Evolutionary conservation across 53 echinoderm and acorn worm species (phyloP), one percentile per base, ranked within the genome.

Genomic region (Actinopyga echinites): DNA sequence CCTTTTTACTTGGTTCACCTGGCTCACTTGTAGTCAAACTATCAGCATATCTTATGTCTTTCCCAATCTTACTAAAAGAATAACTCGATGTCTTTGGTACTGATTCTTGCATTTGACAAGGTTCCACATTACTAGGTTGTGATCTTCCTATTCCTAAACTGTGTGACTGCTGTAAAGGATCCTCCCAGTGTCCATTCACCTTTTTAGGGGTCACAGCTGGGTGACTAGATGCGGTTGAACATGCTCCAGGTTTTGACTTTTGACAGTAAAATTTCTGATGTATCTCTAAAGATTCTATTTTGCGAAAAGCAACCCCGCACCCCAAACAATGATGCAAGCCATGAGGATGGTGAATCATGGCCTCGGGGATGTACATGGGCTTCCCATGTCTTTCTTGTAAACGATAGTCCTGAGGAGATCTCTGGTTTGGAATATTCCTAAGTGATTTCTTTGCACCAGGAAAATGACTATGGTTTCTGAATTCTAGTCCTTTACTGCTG

Each of bases 201-300:
- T 49, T 49, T 17, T 49, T 49, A 17, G 13, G 49, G 17, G 49
- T 49, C 49, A 49, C 49, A 49, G 49, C 15, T 0, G 17, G 17
- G 49, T 49, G 49, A 49, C 49, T 49, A 6, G 49, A 15, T 49
- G 49, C 49, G 17, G 49, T 0, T 49, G 49, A 49, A 49, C 49
- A 15, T 49, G 17, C 49, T 15, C 1, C 49, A 15, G 49, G 49
- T 49, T 58, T 67, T 40, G 79, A 57, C n/a, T 75, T 78, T 19
- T 82, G 77, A 57, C 91, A 91, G 74, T 91, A 91, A 63, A 91
- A 91, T 63, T 84, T 78, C 30, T 87, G 91, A 79, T 91, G 91
- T 9, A 87, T 87, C 5, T 87, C 84, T 33, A 91, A 55, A 17
- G 91, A 91, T 45, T 87, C 91, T 21, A 87, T 26, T 42, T 87